Evolutionary conservation across 1,140 invertebrate species (phyloP), one percentile per base, ranked within the genome.

Genomic region (Temnothorax longispinosus): DNA sequence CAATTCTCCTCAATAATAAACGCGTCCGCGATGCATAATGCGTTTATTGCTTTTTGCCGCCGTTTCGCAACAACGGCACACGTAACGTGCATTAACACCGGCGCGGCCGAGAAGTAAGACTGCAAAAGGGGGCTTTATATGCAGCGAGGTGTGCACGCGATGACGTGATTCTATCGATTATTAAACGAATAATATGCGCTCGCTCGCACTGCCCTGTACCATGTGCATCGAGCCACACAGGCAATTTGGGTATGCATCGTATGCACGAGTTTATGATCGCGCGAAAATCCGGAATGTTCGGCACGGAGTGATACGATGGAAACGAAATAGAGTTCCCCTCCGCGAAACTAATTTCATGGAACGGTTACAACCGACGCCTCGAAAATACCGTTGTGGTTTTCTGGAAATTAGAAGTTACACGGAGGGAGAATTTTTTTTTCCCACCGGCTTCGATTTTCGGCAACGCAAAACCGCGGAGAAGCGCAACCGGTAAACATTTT

Each of bases 81-180:
- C 85, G 80, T 89, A 90, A 87, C 87, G 90, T 86, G 90, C 86
- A 88, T 88, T 85, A 87, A 91, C 85, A 71, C 84, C 64, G 74
- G 38, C 86, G 84, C 27, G 56, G 50, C 76, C 44, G 89, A 62
- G 89, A 90, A 88, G 88, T 88, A 90, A 90, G 90, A 91, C 87
- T 58, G 88, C 58, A 90, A 72, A 88, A 71, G 72, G 71, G 82
- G 76, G 76, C 82, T 84, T 87, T 87, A 91, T 87, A 91, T 91
- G 87, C 89, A 74, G 89, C 89, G 89, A 90, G 88, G 88, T 85
- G 80, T 90, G 88, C 92, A 93, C 92, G 92, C 92, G 92, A 93
- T 93, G 92, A 93, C 92, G 91, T 93, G 92, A 93, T 93, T 93
- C 92, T 92, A 93, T 93, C 92, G 92, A 93, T 93, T 93, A 93